These are phyloP conservation scores for Hoplias malabaricus DNA, from an alignment of 2,113 vertebrate species.

Conservation along the genomic window DNA sequence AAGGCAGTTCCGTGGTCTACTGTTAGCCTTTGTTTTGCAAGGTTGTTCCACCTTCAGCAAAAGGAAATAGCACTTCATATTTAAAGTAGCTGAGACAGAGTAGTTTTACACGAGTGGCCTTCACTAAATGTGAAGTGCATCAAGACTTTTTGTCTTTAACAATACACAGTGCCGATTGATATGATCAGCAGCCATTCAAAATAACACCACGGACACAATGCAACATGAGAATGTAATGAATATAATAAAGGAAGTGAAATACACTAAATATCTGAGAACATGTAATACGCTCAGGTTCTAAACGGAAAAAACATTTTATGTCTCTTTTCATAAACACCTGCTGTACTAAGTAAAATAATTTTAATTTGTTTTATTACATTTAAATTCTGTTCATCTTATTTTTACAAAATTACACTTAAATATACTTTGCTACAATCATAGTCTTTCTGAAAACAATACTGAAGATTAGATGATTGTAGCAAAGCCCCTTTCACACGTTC, in stretches of 20 bases:
- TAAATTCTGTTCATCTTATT: no score
- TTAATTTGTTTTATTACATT: no score
- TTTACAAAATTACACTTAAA: no score
- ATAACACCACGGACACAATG: slow-evolving; percentile 2
- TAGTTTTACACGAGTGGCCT: no score
- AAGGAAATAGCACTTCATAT: slow-evolving; percentile 14
- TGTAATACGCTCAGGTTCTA: neutral
- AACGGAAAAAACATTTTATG: no score
- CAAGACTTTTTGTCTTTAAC: slow-evolving; percentile 6
- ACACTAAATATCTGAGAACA: neutral
- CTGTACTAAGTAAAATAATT: no score
- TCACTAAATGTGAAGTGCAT: neutral
- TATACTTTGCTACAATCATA: no score
- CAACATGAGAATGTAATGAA: neutral
- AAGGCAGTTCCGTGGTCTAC: neutral
- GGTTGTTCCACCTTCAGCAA: neutral
- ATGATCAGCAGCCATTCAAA: slow-evolving; percentile 28
- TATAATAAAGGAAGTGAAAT: neutral
- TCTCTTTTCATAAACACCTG: no score
- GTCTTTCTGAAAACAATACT: no score
- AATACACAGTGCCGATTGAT: slow-evolving; percentile 9
- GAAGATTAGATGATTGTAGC: no score
- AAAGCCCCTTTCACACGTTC: no score
- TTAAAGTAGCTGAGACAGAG: neutral
- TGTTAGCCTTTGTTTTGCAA: neutral